phyloP scores from a whole-genome alignment of 2,797 vertebrate species.

The Emys orbicularis region DNA sequence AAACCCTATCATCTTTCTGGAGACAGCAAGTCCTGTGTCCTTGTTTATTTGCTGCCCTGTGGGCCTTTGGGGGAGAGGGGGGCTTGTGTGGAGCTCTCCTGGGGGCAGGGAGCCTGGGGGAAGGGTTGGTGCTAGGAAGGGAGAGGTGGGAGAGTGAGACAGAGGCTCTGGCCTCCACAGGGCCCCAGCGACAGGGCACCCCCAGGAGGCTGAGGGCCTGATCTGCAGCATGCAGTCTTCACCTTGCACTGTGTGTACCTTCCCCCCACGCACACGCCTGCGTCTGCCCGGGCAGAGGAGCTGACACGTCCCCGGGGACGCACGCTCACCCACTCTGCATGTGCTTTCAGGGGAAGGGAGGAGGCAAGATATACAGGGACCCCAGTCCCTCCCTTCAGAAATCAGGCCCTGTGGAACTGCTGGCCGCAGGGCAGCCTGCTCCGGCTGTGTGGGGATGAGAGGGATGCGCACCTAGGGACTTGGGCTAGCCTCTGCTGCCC shows the following conservation, averaged over 20 bases:
- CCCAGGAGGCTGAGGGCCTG: too few species aligned
- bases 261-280: too few species aligned
- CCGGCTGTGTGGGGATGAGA: too few species aligned
- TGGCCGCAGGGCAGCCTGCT: too few species aligned
- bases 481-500: not conserved
- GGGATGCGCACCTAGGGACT: not conserved
- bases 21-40: too few species aligned
- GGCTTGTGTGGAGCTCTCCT: not conserved
- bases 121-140: not conserved
- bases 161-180: not conserved
- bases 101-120: not conserved
- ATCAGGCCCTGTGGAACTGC: not conserved
- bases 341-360: not conserved
- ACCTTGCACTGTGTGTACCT: too few species aligned
- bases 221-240: too few species aligned
- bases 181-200: too few species aligned
- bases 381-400: not conserved
- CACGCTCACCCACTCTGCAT: not conserved
- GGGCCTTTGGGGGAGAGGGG: too few species aligned
- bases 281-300: too few species aligned
- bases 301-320: not conserved
- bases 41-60: too few species aligned
- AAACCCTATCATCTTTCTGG: too few species aligned
- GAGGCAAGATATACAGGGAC: not conserved
- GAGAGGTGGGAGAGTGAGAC: not conserved